Evolutionary conservation across 2,113 vertebrate species (phyloP), one percentile per base, ranked within the genome.

Genomic region (Anseranas semipalmata): DNA sequence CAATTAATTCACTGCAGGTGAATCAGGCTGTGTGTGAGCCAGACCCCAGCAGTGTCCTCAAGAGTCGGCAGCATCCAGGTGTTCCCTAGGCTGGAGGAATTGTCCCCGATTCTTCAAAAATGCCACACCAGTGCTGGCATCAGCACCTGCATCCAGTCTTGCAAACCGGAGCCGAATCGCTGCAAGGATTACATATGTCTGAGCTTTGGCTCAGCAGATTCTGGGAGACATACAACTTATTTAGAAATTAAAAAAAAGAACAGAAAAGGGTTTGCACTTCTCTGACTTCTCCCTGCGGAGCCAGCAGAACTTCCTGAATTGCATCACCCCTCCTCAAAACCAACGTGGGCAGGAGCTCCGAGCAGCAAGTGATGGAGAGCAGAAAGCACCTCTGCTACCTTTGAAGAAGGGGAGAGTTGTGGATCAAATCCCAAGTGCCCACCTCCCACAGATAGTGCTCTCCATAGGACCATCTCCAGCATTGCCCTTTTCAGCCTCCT

Each of bases 11-110:
- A 82, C 80, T 41, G 35, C 83, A 12, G 66, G 70, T 35, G 60
- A 66, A 65, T 85, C 79, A 1, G 89, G 91, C 66, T 72, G 75
- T 1, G 27, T 67, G 65, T 77, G 43, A 92, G 89, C 39, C 2
- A 0, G 83, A 80, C 27, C 60, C 66, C 5, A 1, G 65, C 86
- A 0, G 6, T 16, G 75, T 19, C 3, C 7, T 60, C 1, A 1
- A 0, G 10, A 92, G 46, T 63, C 7, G 1, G 45, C 63, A 80
- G 85, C 48, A 45, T 83, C 37, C 52, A 53, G 21, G 33, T 32
- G 27, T 32, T 18, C 68, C 46, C 17, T 7, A 17, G 60, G 46
- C 55, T 56, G 35, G 58, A 66, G 55, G 45, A 62, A 12, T 56
- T 50, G 7, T 25, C 46, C 27, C 50, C 32, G 48, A 16, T n/a